These are phyloP conservation scores for Agrilus biguttatus DNA, from an alignment of 2,888 invertebrate genomes.

Conservation along the genomic window DNA sequence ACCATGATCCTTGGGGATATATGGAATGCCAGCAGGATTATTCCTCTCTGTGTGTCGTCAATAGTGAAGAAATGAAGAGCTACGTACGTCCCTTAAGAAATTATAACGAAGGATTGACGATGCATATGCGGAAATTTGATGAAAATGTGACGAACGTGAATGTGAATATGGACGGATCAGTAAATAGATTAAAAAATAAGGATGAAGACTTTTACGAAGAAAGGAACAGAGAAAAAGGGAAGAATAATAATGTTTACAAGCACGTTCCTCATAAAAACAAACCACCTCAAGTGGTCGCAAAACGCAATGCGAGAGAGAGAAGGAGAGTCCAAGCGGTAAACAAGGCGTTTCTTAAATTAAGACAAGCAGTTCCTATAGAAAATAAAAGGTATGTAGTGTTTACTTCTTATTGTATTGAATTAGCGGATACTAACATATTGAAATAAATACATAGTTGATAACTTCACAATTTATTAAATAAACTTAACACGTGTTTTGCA, in stretches of 20 bases:
- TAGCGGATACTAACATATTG: too few species aligned
- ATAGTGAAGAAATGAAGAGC: constrained; percentile 3
- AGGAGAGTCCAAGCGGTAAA: constrained; percentile 50
- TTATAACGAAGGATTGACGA: too few species aligned
- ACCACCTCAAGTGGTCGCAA: constrained; percentile 41
- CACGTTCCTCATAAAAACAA: constrained; percentile 36
- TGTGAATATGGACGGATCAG: constrained; percentile 2
- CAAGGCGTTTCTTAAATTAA: constrained; percentile 40
- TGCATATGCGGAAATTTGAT: too few species aligned
- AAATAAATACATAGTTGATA: too few species aligned
- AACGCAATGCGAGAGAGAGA: constrained; percentile 46
- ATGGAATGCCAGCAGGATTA: too few species aligned
- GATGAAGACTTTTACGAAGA: constrained; percentile 7
- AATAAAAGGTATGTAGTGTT: constrained; percentile 25
- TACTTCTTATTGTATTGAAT: background rate
- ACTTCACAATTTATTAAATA: too few species aligned
- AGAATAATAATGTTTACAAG: constrained; percentile 13
- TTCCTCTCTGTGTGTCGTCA: background rate
- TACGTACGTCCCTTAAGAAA: too few species aligned
- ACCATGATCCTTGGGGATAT: too few species aligned
- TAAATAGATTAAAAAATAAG: constrained; percentile 12
- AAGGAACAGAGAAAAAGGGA: background rate
- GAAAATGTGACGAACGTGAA: too few species aligned
- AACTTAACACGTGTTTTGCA: too few species aligned
- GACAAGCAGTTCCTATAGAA: constrained; percentile 42